Conservation (phyloP, 2,113 vertebrate genomes). For the Osmerus eperlanus region DNA sequence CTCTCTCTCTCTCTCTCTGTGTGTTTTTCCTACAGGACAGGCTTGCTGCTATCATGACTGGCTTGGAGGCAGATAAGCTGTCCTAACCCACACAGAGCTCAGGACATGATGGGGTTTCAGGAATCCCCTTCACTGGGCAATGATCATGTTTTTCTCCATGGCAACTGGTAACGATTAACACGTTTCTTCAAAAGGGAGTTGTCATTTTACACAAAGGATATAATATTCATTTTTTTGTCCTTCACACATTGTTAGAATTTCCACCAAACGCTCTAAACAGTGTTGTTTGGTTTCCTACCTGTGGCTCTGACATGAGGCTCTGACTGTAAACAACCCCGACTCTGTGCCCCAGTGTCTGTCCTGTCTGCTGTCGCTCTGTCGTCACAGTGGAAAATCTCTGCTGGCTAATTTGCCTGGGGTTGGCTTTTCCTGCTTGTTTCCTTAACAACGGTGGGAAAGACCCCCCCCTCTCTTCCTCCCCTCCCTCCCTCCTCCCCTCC, state of each 20-base stretch:
- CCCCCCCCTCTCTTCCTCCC: slow-evolving; percentile 17
- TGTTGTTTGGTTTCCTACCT: slow-evolving; percentile 4
- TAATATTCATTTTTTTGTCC: slow-evolving; percentile 22
- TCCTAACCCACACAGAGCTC: too few species aligned
- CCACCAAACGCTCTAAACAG: not conserved
- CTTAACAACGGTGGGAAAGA: slow-evolving; percentile 62
- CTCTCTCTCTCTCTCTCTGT: not conserved
- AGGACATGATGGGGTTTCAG: too few species aligned
- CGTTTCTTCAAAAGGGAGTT: slow-evolving; percentile 40
- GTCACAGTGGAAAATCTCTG: slow-evolving; percentile 59
- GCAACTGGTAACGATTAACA: slow-evolving; percentile 46
- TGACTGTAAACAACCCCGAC: slow-evolving; percentile 12
- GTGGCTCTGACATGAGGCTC: not conserved
- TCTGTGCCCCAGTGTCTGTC: slow-evolving; percentile 14
- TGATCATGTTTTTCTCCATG: not conserved
- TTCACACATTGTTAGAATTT: not conserved
- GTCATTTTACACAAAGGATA: slow-evolving; percentile 49
- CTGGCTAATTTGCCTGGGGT: slow-evolving; percentile 52
- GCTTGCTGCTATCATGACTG: too few species aligned
- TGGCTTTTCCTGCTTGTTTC: slow-evolving; percentile 61
- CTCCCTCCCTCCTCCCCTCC: slow-evolving; percentile 38
- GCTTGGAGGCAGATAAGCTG: too few species aligned
- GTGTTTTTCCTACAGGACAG: too few species aligned
- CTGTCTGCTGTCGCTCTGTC: slow-evolving; percentile 38
- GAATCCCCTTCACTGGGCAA: too few species aligned